Base-by-base conservation (phyloP, 2,888 invertebrate genomes). In the Fissipunctia ypsillon region DNA sequence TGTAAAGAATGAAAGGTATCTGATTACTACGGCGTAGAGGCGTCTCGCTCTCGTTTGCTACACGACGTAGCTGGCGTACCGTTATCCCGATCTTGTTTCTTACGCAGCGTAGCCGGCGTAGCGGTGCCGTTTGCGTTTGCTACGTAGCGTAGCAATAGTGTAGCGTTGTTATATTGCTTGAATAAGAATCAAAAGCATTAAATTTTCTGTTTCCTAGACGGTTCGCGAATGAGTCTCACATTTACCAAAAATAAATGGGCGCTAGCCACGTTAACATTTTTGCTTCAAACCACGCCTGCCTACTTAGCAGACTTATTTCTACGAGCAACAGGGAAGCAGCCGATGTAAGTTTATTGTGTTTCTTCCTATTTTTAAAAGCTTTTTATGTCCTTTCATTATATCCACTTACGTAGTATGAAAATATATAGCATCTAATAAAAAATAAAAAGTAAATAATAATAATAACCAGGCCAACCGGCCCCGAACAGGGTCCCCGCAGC, bases 231-330 rank as follows among this genome's bases (percentile, higher is more conserved):
- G 5, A n/a, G 25, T 4, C 1, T 81, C 7, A 65, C 41, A 16
- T 83, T 69, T 48, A 80, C 74, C 0, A 50, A 56, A 7, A 68
- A 35, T 4, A 65, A 63, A 35, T 69, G n/a, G 22, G 1, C 3
- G 12, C 1, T 79, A 12, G 25, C 22, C 0, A n/a, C 7, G 1
- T 31, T 74, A 0, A 74, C 84, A 22, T 79, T 83, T 56, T 57
- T 79, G 0, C 57, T 83, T 10, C 80, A 81, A 74, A 79, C 52
- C 9, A 10, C 28, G 12, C 84, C 80, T 10, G 68, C 81, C 12
- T 74, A 50, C 41, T 3, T 19, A 0, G 74, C 70, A 38, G 83
- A 81, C 45, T 10, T 79, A 16, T 38, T 54, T 28, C 52, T 70
- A 31, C 52, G 83, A 56, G 43, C 19, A 1, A 50, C n/a, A 6